These are phyloP conservation scores for Rhinopomastus cyanomelas DNA, from an alignment of 2,113 vertebrate genomes.

Conservation along the genomic window DNA sequence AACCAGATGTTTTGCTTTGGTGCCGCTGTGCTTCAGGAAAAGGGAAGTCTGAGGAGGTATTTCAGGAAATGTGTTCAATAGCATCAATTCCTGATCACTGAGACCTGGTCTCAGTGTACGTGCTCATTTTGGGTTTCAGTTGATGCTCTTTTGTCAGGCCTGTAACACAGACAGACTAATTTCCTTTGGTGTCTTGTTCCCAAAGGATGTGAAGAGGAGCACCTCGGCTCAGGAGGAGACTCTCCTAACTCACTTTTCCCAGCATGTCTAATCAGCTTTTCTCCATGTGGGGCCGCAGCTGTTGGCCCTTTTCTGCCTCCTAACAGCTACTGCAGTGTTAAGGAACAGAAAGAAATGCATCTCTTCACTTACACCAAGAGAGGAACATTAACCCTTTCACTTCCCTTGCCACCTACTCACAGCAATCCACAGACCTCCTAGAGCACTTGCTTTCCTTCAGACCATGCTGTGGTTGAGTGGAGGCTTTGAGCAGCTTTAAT, in stretches of 20 bases:
- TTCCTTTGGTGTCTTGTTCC: background rate
- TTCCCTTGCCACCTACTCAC: background rate
- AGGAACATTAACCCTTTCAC: background rate
- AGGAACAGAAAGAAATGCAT: background rate
- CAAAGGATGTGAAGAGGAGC: background rate
- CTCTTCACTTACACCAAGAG: background rate
- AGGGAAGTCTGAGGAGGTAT: background rate
- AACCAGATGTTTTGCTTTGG: background rate
- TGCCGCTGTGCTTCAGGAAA: background rate
- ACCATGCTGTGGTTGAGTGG: background rate
- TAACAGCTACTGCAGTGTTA: background rate
- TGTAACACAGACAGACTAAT: background rate
- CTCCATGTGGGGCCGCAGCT: background rate
- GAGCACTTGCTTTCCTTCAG: background rate
- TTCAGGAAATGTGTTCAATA: background rate
- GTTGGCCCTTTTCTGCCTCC: background rate
- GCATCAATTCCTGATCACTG: accelerated
- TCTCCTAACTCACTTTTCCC: background rate
- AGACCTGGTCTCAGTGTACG: background rate
- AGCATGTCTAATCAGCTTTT: background rate
- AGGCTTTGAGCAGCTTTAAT: background rate
- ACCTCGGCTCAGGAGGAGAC: background rate
- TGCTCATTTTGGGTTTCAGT: background rate
- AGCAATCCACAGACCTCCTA: background rate
- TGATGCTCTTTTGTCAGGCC: background rate